Evolutionary conservation across 2,113 vertebrate genomes (phyloP), one percentile per base, ranked within the genome.

Genomic region (Cyanoramphus novaezelandiae): DNA sequence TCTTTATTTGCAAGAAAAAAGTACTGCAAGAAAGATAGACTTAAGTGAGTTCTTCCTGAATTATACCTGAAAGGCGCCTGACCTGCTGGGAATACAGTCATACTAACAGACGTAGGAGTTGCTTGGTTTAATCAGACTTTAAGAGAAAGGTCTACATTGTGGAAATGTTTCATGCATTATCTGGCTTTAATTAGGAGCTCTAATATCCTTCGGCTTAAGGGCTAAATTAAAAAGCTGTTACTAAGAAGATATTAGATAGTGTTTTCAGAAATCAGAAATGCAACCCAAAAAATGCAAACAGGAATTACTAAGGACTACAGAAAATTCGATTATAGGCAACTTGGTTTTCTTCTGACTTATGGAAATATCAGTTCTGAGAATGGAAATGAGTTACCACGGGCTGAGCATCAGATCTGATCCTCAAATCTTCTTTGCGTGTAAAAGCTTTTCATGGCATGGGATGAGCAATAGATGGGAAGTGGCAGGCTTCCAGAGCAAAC

Each of bases 101-200:
- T 57, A 46, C 27, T 71, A 79, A 89, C 10, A 90, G 27, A 88
- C 41, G 10, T 39, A 17, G 46, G 49, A 88, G 44, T 50, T 64
- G 63, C 60, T 82, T 60, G 16, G 6, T 81, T 94, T 92, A 81
- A 86, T 70, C 10, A 2, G n/a, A 25, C 27, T 47, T 82, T 85
- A 72, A 44, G 39, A 91, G 21, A 89, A 91, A 82, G 43, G n/a
- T 44, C n/a, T 84, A 17, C 10, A 52, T 17, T 82, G 15, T 17
- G 79, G 52, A 93, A 95, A 64, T 41, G 25, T 82, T 85, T 43
- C 43, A 44, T 33, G 28, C 10, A 31, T 92, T 92, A 89, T 71
- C 77, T 82, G 52, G 39, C 55, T 95, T 92, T 79, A 88, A 92
- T 88, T 68, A 82, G 76, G 39, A 47, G 33, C 20, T 95, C 88